A percentile compares a stretch with the other conserved stretches of the same genome.
phyloP scores from a whole-genome alignment of 2,888 invertebrate genomes.

The Scrobipalpa atriplicella region DNA sequence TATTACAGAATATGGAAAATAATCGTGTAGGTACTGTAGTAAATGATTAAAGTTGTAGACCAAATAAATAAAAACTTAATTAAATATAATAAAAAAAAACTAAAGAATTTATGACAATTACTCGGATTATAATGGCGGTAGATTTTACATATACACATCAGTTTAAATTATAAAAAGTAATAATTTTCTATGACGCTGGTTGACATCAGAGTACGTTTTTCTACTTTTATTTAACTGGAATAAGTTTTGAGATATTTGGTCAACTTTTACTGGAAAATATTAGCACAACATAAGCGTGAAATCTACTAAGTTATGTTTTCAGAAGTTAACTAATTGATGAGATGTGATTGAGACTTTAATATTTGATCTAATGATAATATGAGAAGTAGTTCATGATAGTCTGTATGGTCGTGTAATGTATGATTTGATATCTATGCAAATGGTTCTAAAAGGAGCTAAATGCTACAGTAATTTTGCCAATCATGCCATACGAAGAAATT shows the following conservation, averaged over 20 bases:
- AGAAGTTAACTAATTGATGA: neutral
- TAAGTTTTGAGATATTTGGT: constrained; percentile 16
- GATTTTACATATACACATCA: too few species aligned
- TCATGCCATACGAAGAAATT: neutral
- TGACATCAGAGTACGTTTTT: too few species aligned
- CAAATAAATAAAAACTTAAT: constrained; percentile 7
- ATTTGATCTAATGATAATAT: neutral
- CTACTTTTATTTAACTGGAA: too few species aligned
- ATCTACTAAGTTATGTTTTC: constrained; percentile 15
- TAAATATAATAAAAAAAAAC: neutral
- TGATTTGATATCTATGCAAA: neutral
- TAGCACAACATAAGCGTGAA: constrained; percentile 46
- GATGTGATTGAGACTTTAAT: neutral
- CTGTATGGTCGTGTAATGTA: neutral
- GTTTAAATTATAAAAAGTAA: too few species aligned
- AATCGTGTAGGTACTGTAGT: neutral
- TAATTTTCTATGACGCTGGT: too few species aligned
- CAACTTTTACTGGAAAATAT: constrained; percentile 33
- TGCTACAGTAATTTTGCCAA: constrained; percentile 21
- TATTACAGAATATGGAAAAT: neutral
- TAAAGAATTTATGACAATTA: too few species aligned
- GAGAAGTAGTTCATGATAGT: neutral
- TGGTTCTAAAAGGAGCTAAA: neutral
- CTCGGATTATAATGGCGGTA: too few species aligned
- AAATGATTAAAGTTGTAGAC: neutral